Conservation (phyloP, 1,140 invertebrate genomes). For the Drosophila sucinea region DNA sequence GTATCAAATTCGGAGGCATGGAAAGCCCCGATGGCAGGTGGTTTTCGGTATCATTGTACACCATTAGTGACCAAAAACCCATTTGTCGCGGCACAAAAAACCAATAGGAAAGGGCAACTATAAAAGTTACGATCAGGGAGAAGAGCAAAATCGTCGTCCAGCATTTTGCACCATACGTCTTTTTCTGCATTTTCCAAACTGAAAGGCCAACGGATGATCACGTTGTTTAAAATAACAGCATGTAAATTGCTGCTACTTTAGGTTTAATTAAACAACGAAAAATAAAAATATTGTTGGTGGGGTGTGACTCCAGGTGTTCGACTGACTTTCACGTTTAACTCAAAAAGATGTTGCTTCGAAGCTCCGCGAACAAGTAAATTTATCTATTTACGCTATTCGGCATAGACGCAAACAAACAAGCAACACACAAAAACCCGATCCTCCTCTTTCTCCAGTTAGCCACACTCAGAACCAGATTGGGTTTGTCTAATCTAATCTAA, state of each 20-base stretch:
- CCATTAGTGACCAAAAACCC: constrained; percentile 41
- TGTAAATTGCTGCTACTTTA: background rate
- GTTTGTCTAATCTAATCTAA: constrained; percentile 71
- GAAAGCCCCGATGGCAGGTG: constrained; percentile 23
- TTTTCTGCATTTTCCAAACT: no score
- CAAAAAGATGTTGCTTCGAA: background rate
- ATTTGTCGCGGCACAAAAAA: constrained; percentile 48
- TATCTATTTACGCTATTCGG: background rate
- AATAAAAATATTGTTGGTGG: background rate
- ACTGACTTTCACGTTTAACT: background rate
- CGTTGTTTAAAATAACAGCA: background rate
- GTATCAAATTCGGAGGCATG: constrained; percentile 45
- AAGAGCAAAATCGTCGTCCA: constrained; percentile 51
- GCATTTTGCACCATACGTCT: constrained; percentile 19
- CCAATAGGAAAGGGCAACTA: constrained; percentile 57
- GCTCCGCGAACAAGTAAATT: background rate
- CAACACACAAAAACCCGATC: constrained; percentile 25
- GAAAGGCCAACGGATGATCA: no score
- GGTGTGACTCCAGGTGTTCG: background rate
- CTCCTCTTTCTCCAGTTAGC: constrained; percentile 5
- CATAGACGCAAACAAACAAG: constrained; percentile 22
- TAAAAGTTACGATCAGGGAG: constrained; percentile 44
- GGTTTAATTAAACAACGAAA: background rate
- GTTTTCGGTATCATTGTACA: constrained; percentile 19
- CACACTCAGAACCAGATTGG: constrained; percentile 44